Evolutionary conservation across 2,797 vertebrate genomes (phyloP).

Genomic region (Hoplostethus atlanticus): DNA sequence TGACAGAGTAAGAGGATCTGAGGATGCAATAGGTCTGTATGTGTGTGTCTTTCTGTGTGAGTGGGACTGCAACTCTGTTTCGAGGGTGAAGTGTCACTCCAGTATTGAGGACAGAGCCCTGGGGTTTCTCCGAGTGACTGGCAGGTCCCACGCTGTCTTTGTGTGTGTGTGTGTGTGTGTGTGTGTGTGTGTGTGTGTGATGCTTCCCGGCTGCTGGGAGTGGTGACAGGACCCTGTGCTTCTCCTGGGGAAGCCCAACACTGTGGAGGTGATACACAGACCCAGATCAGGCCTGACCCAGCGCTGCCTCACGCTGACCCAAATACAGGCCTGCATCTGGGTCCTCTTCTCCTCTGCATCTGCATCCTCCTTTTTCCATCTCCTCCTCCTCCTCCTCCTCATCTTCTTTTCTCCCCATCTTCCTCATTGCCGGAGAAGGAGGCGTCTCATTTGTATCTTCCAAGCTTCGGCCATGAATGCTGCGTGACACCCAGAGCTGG

Average conservation of each 20-base stretch:
- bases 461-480: conserved; percentile 49
- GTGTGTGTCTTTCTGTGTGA: neutral
- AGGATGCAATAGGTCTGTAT: conserved; percentile 1
- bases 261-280: conserved; percentile 8
- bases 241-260: conserved; percentile 23
- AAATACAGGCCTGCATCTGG: conserved; percentile 36
- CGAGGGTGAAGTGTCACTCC: conserved; percentile 22
- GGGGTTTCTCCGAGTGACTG: conserved; percentile 31
- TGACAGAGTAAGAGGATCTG: too few relatives aligned
- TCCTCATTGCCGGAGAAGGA: neutral
- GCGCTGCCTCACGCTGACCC: conserved; percentile 65
- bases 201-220: conserved; percentile 49
- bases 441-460: conserved; percentile 45
- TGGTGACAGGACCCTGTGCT: conserved; percentile 27
- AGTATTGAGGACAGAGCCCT: conserved; percentile 47
- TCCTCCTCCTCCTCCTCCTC: neutral
- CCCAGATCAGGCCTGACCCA: conserved; percentile 42
- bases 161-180: neutral
- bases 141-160: conserved; percentile 9
- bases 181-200: neutral
- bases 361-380: too few relatives aligned
- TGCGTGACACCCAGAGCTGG: conserved; percentile 27
- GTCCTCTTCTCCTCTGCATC: too few relatives aligned
- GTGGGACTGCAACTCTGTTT: neutral
- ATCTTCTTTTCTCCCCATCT: neutral